These are phyloP conservation scores for Metopolophium dirhodum DNA, from an alignment of 1,140 invertebrate species.

Conservation along the genomic window DNA sequence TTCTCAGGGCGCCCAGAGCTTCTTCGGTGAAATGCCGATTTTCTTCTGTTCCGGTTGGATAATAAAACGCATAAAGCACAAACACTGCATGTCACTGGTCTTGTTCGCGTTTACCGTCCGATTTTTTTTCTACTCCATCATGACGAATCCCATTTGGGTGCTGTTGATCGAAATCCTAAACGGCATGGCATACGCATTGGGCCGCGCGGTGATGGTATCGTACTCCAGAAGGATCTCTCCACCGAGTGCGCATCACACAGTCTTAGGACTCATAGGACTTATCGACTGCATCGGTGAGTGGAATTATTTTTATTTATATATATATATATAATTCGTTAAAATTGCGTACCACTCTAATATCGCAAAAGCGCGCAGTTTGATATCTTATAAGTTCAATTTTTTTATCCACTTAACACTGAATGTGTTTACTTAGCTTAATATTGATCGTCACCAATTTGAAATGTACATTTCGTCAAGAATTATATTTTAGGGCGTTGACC, in stretches of 20 bases:
- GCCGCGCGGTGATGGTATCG: conserved; percentile 87
- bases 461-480: no score
- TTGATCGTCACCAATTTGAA: no score
- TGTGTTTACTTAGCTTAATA: no score
- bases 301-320: not conserved
- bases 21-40: conserved; percentile 85
- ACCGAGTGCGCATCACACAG: conserved; percentile 82
- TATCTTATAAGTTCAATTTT: no score
- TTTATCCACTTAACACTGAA: no score
- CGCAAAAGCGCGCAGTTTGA: not conserved
- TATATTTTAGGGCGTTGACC: no score
- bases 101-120: conserved; percentile 76
- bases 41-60: conserved; percentile 86
- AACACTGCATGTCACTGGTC: conserved; percentile 81
- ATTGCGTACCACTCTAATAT: not conserved
- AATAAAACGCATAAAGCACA: conserved; percentile 81
- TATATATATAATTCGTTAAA: not conserved
- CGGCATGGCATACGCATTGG: conserved; percentile 86
- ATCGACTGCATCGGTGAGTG: conserved; percentile 38
- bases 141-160: conserved; percentile 81
- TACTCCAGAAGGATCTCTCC: conserved; percentile 86
- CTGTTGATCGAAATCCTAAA: conserved; percentile 86
- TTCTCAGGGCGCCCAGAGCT: conserved; percentile 79
- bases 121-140: conserved; percentile 82
- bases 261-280: conserved; percentile 82